Base-by-base conservation (phyloP, 2,888 invertebrate genomes). In the Calliopum simillimum region DNA sequence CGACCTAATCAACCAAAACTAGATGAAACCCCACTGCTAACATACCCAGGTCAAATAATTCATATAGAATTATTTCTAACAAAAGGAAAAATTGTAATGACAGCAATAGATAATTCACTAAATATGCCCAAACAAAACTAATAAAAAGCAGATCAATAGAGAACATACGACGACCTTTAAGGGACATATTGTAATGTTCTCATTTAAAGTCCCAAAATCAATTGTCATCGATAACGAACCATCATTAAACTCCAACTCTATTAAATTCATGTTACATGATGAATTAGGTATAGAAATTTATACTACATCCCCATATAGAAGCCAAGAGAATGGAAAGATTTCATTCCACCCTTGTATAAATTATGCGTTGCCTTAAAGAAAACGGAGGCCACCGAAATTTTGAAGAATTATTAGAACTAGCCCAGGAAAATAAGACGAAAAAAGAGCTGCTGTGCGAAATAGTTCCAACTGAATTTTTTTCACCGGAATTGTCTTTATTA, bases 281-380 rank as follows among this genome's bases (percentile, higher is more conserved):
- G 51, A 69, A 51, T 25, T 74, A 13, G 55, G 56, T 11, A 72
- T 74, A 53, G 41, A 55, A 5, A 66, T 51, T 8, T 55, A 4
- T 19, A 56, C 8, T 25, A 21, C 61, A 21, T 46, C 61, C 4
- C 46, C 61, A 5, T n/a, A 33, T 19, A 25, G 8, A 41, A 62
- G 61, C 46, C 5, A 13, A 4, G 8, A 12, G 19, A 62, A 62
- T 21, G 61, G 61, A 62, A 62, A 62, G 61, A 62, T 62, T 62
- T 21, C 61, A 62, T 21, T 33, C 33, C 16, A 62, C 51, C 3
- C 33, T 64, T 14, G n/a, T 51, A 19, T 75, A 76, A 59, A 76
- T 76, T 8, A 71, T 74, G 70, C 61, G 76, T 12, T 76, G 74
- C 19, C 47, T 74, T 6, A 76, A 71, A n/a, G n/a, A n/a, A n/a